phyloP scores from a whole-genome alignment of 2,888 invertebrate genomes.

The Melanostoma mellinum region DNA sequence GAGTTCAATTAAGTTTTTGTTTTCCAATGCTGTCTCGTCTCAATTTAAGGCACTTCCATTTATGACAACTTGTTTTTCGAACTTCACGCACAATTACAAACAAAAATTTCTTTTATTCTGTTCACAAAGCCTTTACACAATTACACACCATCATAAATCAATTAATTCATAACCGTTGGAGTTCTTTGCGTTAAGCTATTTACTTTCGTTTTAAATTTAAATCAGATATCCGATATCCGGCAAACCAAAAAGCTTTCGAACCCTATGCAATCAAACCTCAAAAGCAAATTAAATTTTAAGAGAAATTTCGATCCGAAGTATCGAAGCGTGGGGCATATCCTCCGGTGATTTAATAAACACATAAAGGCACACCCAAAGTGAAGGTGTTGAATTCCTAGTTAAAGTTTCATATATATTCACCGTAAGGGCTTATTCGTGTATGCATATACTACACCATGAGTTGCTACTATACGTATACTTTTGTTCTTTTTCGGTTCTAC shows the following conservation, averaged over 20 bases:
- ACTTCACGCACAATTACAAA: too few relatives aligned
- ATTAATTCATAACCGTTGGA: too few relatives aligned
- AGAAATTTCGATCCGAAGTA: constrained; percentile 4
- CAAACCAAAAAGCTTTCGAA: not conserved
- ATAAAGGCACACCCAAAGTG: not conserved
- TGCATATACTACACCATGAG: not conserved
- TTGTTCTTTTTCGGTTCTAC: constrained; percentile 12
- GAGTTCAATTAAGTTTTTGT: too few relatives aligned
- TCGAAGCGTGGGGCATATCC: not conserved
- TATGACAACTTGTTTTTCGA: too few relatives aligned
- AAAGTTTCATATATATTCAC: constrained; percentile 1
- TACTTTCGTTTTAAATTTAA: too few relatives aligned
- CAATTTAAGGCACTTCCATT: too few relatives aligned
- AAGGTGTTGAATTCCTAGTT: constrained; percentile 24
- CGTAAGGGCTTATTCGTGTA: not conserved
- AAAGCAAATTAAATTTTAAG: constrained; percentile 7
- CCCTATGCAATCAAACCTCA: not conserved
- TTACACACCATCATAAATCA: too few relatives aligned
- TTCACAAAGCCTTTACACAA: too few relatives aligned
- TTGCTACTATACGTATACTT: not conserved
- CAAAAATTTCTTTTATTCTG: too few relatives aligned
- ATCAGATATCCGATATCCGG: not conserved
- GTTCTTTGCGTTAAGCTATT: too few relatives aligned
- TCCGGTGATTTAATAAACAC: constrained; percentile 5
- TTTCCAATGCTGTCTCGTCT: too few relatives aligned